Evolutionary conservation across 2,888 invertebrate species (phyloP), one percentile per base, ranked within the genome.

Genomic region (Xiphydria camelus): DNA sequence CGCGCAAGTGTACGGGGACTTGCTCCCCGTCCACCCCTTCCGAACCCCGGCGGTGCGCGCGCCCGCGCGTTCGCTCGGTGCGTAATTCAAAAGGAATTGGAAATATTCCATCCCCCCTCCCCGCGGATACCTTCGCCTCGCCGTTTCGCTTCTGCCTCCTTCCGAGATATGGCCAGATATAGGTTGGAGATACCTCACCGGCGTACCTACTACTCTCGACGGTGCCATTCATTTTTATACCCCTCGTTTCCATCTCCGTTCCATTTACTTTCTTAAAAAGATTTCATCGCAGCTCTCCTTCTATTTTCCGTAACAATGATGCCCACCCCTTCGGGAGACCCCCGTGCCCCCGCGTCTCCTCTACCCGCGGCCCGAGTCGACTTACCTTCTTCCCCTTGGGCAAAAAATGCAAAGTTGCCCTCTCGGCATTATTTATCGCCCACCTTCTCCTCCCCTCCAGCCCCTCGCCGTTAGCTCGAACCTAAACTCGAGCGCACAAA

Each of bases 211-310:
- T 15, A 17, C 26, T 36, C 23, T 34, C 51, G 21, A 35, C 42
- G 38, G 41, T 37, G 50, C 54, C 49, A 53, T 57, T 58, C 55
- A 60, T 61, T 62, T 64, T 64, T 56, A 61, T 57, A 50, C 41
- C 54, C 57, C 53, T 54, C 56, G 46, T 59, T 57, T 62, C 53
- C 53, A 59, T 55, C 57, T 57, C 41, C 53, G 56, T 65, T 59
- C 55, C 59, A 65, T 66, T 64, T 64, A 60, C 55, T 57, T 59
- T 44, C 36, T 51, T 46, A 50, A 58, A 59, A 61, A 64, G 62
- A 66, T 68, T 57, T 47, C 51, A 61, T 64, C 57, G 55, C 34
- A 21, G 40, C 29, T 46, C 56, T 53, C 46, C 57, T 53, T 56
- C 58, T 52, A 61, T 59, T 60, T 58, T 59, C 50, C 50, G 45